Evolutionary conservation across 2,113 vertebrate genomes (phyloP), one percentile per base, ranked within the genome.

Genomic region (Notothenia coriiceps): DNA sequence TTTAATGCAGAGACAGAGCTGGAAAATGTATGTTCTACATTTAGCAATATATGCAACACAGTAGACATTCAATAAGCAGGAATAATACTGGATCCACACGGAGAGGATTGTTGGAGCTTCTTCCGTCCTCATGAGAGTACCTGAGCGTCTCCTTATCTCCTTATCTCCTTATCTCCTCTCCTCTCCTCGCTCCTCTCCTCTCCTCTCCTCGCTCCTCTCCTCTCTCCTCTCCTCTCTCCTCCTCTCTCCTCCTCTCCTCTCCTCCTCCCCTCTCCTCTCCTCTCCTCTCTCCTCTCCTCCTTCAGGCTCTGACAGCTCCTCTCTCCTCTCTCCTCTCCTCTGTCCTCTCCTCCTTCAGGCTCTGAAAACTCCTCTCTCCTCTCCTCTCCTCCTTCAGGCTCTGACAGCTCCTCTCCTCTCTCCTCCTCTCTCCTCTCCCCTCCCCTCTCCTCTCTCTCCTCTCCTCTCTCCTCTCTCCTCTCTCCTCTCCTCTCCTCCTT

Each of bases 331-430:
- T 25, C 25, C 25, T 25, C 2, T 35, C 35, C 33, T 6, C 33
- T 86, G n/a, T 88, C 57, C 68, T 85, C 83, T 89, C 75, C 84
- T 79, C 75, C 91, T 91, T 73, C 82, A 90, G 82, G 83, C 83
- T 77, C 7, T 50, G 60, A 81, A 69, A 54, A 73, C 33, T 61
- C 76, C 74, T 75, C 80, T 82, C 66, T n/a, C n/a, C 20, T 25
- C 25, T 25, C 25, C 25, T 25, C 25, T 25, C 25, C 25, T 25
- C 25, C 22, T 22, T 22, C 22, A 22, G 22, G 22, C 22, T 22
- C 22, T 22, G 22, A 22, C 22, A 22, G 22, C 25, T 22, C 22
- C 22, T 22, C 22, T 22, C 22, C 1, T 22, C 22, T 22, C n/a
- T n/a, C n/a, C n/a, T n/a, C n/a, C n/a, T n/a, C n/a, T n/a, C n/a